A percentile compares a stretch with the other conserved stretches of the same genome.
phyloP scores from a whole-genome alignment of 2,797 vertebrate species.

The Rallus crepitans region DNA sequence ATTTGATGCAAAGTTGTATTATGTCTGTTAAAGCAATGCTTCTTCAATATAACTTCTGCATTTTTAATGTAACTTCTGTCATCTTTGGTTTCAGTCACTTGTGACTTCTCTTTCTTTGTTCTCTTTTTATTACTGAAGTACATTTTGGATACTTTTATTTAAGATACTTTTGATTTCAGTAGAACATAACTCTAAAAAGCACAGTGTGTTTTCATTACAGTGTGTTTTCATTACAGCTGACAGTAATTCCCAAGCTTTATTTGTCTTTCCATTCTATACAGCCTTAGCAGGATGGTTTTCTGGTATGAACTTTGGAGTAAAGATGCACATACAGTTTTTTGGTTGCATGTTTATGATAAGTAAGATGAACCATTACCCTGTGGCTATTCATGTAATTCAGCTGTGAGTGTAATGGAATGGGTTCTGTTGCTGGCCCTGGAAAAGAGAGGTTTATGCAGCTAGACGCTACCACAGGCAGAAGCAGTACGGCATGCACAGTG shows the following conservation, averaged over 20 bases:
- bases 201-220: background rate
- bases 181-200: background rate
- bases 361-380: background rate
- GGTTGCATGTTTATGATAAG: background rate
- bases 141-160: constrained; percentile 33
- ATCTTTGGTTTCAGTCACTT: constrained; percentile 14
- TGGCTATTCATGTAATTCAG: background rate
- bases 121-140: constrained; percentile 39
- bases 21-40: constrained; percentile 28
- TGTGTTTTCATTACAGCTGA: background rate
- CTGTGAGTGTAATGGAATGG: background rate
- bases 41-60: background rate
- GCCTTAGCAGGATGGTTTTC: background rate
- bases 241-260: background rate
- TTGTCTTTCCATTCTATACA: background rate
- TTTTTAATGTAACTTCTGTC: constrained; percentile 36
- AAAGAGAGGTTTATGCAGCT: background rate
- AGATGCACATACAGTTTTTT: background rate
- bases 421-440: background rate
- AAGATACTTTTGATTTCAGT: background rate
- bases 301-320: background rate
- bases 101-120: constrained; percentile 35
- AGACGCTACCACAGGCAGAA: too few relatives aligned
- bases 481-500: background rate
- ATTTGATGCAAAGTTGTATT: constrained; percentile 5